phyloP scores from a whole-genome alignment of 2,888 invertebrate species.

The Folsomia candida region DNA sequence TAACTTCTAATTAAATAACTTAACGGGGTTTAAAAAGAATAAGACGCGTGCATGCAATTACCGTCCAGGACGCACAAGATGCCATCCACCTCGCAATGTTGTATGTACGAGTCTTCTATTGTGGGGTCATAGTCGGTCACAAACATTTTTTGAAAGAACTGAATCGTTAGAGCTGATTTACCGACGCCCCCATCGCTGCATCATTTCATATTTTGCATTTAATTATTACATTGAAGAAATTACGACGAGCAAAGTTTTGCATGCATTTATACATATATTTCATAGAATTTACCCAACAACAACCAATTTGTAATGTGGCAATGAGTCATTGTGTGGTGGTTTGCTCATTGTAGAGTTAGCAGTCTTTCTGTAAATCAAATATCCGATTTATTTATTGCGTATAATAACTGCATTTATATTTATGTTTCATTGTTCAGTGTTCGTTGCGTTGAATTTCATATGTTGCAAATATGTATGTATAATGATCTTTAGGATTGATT shows the following conservation, averaged over 20 bases:
- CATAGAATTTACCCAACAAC: conserved; percentile 67
- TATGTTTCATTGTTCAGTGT: too few species aligned
- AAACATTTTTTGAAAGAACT: conserved; percentile 91
- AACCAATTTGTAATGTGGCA: conserved; percentile 73
- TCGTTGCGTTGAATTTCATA: too few species aligned
- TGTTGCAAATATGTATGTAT: too few species aligned
- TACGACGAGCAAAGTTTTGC: too few species aligned
- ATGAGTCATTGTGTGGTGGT: conserved; percentile 43
- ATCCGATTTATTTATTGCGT: not conserved
- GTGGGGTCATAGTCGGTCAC: conserved; percentile 94
- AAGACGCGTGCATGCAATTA: too few species aligned
- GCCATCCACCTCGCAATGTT: conserved; percentile 89
- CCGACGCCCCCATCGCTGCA: conserved; percentile 84
- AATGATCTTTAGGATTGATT: too few species aligned
- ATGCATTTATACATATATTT: too few species aligned
- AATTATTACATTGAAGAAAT: too few species aligned
- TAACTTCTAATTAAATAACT: too few species aligned
- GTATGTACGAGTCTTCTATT: conserved; percentile 91
- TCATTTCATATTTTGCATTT: too few species aligned
- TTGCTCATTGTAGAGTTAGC: conserved; percentile 16
- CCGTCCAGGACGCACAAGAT: conserved; percentile 88
- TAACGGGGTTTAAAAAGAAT: too few species aligned
- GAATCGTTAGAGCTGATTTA: conserved; percentile 93
- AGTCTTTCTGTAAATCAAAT: not conserved
- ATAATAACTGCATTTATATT: too few species aligned